Conservation (phyloP, 1,140 invertebrate genomes). For the Drosophila rhopaloa region DNA sequence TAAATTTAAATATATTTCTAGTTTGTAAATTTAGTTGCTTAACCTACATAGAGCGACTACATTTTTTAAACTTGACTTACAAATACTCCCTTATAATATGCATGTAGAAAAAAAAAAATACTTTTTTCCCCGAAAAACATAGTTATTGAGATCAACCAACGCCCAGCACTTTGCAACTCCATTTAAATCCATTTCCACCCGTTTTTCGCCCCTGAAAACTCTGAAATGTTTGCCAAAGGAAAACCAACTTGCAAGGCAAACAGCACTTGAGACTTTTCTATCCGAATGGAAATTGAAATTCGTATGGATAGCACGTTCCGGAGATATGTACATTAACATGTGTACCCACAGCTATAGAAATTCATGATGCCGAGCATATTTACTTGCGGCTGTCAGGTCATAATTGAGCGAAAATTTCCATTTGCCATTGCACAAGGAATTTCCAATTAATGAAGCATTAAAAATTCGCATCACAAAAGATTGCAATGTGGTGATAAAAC, state of each 20-base stretch:
- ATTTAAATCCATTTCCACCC: constrained; percentile 22
- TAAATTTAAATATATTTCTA: background rate
- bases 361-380: constrained; percentile 31
- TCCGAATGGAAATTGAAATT: constrained; percentile 35
- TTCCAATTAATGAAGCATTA: constrained; percentile 75
- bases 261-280: constrained; percentile 41
- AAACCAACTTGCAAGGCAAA: constrained; percentile 36
- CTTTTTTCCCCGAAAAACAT: background rate
- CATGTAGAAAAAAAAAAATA: no score
- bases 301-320: constrained; percentile 39
- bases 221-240: constrained; percentile 35
- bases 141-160: constrained; percentile 8
- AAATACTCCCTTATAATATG: background rate
- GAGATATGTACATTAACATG: constrained; percentile 24
- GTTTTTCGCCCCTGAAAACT: background rate
- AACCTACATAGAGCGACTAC: no score
- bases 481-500: constrained; percentile 52
- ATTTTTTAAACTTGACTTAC: background rate
- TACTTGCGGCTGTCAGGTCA: constrained; percentile 33
- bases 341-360: background rate
- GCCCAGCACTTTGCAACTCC: constrained; percentile 36
- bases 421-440: constrained; percentile 36
- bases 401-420: constrained; percentile 38
- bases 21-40: background rate
- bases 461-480: constrained; percentile 53